Base-by-base conservation (phyloP, 2,797 vertebrate species). In the Antennarius maculatus region DNA sequence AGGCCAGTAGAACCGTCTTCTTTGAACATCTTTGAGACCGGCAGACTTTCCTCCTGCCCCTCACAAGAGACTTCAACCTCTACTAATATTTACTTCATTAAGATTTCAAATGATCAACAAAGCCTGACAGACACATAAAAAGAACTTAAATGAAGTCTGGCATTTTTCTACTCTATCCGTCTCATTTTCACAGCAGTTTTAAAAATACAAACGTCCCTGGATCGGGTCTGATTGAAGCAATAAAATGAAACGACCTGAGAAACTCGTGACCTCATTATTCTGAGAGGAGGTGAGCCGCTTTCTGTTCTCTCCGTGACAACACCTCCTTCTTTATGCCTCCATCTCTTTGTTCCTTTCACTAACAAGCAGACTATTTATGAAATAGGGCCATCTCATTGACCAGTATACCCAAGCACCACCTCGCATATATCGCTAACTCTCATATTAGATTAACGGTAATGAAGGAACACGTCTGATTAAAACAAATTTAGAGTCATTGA, bases 231-330 rank as follows among this genome's bases (percentile, higher is more conserved):
- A 83, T 73, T 66, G 66, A 54, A 55, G 66, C 54, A 58, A 61
- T 82, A 82, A 77, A 83, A 54, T 76, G 66, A 80, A 48, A 61
- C 74, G 79, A 81, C 82, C 70, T 78, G 78, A 72, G 91, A 85
- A 91, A 92, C 89, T 63, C 68, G 79, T 93, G 93, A 94, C 94
- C 93, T 95, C 93, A 95, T 95, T 95, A 94, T 91, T 88, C 90
- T 89, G 90, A 84, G 77, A 76, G 84, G 80, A 84, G 84, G 81
- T 78, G 10, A 80, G 61, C 84, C 41, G 58, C 74, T 77, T 90
- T 91, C 90, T 87, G 75, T 91, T 82, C 84, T 66, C 69, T 53
- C 62, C 57, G 47, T 69, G 69, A 77, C 80, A 78, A 53, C 18
- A 45, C 54, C 69, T 67, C 64, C 66, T 80, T 54, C 61, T 53